These are phyloP conservation scores for Perognathus longimembris DNA, from an alignment of 2,113 vertebrate genomes.

Conservation along the genomic window DNA sequence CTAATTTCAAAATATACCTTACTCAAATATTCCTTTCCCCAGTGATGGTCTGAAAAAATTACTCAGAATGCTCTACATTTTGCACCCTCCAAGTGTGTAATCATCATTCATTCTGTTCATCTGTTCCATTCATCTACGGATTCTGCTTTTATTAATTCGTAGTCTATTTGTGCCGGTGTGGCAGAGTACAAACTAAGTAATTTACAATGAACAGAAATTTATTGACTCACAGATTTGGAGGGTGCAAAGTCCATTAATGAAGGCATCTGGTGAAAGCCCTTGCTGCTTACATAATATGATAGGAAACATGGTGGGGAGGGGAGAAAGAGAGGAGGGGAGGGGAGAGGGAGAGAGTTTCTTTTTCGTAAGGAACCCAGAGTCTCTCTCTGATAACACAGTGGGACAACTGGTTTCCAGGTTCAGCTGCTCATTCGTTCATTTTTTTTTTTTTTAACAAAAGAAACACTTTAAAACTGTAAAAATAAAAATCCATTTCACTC, in stretches of 20 bases:
- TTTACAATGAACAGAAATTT: neutral
- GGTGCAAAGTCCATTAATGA: neutral
- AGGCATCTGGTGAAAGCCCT: neutral
- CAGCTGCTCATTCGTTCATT: too few relatives aligned
- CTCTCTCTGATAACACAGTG: too few relatives aligned
- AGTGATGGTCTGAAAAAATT: conserved; percentile 16
- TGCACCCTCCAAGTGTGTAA: neutral
- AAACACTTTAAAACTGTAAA: too few relatives aligned
- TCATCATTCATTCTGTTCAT: neutral
- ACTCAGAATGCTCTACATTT: conserved; percentile 22
- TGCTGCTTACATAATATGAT: neutral
- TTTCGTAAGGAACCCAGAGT: neutral
- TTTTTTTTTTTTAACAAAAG: too few relatives aligned
- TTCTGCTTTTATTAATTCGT: neutral
- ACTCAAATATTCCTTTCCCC: neutral
- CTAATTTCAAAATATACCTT: conserved; percentile 33
- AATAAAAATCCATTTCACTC: neutral
- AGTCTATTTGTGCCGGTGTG: neutral
- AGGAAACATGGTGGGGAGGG: neutral
- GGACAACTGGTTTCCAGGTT: too few relatives aligned
- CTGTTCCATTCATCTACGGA: neutral
- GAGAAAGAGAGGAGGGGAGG: neutral
- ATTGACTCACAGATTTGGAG: neutral
- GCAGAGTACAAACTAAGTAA: neutral
- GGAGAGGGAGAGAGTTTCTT: neutral